Evolutionary conservation across 2,797 vertebrate species (phyloP).

Genomic region (Luscinia luscinia): DNA sequence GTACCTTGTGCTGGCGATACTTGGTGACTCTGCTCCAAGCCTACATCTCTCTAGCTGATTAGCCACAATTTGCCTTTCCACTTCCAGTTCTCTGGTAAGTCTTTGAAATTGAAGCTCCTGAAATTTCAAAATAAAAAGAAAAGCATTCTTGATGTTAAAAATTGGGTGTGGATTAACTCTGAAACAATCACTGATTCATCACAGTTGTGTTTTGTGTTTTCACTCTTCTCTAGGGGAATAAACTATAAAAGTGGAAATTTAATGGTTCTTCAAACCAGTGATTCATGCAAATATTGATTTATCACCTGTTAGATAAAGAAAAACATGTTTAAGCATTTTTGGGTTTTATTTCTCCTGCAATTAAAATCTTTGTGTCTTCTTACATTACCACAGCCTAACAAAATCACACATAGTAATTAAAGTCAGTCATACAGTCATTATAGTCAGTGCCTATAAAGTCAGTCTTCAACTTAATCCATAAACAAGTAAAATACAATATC

Average conservation of each 20-base stretch:
- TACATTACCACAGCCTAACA: not conserved
- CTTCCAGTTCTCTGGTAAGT: constrained; percentile 98
- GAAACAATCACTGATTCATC: constrained; percentile 35
- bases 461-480: not conserved
- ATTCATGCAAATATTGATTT: constrained; percentile 17
- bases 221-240: not conserved
- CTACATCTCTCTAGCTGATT: constrained; percentile 99
- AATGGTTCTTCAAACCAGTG: constrained; percentile 22
- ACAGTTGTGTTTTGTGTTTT: constrained; percentile 17
- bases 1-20: constrained; percentile 96
- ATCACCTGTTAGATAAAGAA: constrained; percentile 44
- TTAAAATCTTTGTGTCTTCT: not conserved
- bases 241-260: constrained; percentile 2
- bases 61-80: constrained; percentile 99
- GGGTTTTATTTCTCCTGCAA: not conserved
- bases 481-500: not conserved
- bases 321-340: not conserved
- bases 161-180: constrained; percentile 42
- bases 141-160: constrained; percentile 68
- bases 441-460: not conserved
- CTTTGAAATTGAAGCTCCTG: constrained; percentile 99
- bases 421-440: too few relatives aligned
- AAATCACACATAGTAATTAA: not conserved
- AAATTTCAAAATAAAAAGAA: constrained; percentile 77
- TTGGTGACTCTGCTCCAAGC: constrained; percentile 96